phyloP scores from a whole-genome alignment of 2,888 invertebrate species.

The Calephelis perditalis region DNA sequence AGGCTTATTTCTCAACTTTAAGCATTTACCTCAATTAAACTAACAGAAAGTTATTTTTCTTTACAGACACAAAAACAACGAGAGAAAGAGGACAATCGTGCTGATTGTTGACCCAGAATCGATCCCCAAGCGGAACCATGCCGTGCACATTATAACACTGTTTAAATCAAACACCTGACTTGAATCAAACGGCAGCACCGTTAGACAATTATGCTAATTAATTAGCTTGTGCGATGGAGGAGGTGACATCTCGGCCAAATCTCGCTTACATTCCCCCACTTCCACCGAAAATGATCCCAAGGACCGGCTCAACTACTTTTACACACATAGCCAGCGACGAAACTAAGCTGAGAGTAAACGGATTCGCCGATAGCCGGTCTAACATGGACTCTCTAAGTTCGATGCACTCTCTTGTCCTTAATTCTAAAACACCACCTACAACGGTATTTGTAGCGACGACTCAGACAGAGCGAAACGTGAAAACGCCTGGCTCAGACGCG shows the following conservation, averaged over 20 bases:
- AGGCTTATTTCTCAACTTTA: no score
- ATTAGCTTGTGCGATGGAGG: slow-evolving; percentile 71
- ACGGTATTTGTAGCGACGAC: slow-evolving; percentile 77
- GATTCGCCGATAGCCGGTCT: slow-evolving; percentile 49
- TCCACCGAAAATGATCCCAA: slow-evolving; percentile 75
- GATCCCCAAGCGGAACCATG: slow-evolving; percentile 68
- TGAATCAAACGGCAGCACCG: slow-evolving; percentile 58
- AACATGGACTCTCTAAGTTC: slow-evolving; percentile 66
- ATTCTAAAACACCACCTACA: slow-evolving; percentile 71
- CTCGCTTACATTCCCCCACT: slow-evolving; percentile 75
- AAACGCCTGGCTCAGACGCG: slow-evolving; percentile 64
- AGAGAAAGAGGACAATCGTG: slow-evolving; percentile 47
- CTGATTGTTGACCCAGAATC: slow-evolving; percentile 65
- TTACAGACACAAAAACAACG: slow-evolving; percentile 60
- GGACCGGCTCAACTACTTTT: slow-evolving; percentile 60
- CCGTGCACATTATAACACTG: slow-evolving; percentile 64
- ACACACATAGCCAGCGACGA: slow-evolving; percentile 65
- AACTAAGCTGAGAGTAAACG: slow-evolving; percentile 45
- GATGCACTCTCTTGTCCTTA: slow-evolving; percentile 77
- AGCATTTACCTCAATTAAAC: no score
- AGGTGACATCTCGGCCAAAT: slow-evolving; percentile 64
- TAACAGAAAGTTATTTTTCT: slow-evolving; percentile 31
- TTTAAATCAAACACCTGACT: slow-evolving; percentile 56
- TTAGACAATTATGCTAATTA: slow-evolving; percentile 69
- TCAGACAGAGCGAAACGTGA: slow-evolving; percentile 69